Conservation (phyloP, 2,113 vertebrate genomes). For the Malurus cyaneus region DNA sequence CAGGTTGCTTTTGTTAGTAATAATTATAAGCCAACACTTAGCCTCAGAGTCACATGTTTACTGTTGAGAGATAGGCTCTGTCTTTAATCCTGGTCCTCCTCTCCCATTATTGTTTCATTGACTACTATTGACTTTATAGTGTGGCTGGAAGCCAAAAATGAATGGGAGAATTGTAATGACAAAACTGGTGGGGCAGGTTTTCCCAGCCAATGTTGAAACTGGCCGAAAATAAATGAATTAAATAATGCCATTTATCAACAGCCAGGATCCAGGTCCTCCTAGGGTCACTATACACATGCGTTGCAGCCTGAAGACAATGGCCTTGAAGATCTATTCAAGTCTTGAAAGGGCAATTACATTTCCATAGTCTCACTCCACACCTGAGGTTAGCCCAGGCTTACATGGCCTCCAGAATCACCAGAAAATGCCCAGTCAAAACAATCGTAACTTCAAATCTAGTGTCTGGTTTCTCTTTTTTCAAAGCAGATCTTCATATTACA, state of each 20-base stretch:
- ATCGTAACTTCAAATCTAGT: background rate
- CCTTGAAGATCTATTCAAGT: background rate
- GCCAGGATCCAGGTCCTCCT: constrained; percentile 2
- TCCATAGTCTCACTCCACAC: background rate
- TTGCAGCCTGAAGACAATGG: background rate
- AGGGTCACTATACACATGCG: constrained; percentile 19
- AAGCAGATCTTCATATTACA: background rate
- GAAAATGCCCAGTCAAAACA: background rate
- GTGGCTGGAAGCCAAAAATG: constrained; percentile 28
- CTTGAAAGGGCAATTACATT: background rate
- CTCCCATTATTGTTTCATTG: constrained; percentile 63
- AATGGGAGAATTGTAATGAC: constrained; percentile 38
- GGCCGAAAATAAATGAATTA: constrained; percentile 57
- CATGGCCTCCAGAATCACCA: background rate
- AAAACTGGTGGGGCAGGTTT: constrained; percentile 65
- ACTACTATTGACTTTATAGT: constrained; percentile 67
- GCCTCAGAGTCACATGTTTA: constrained; percentile 24
- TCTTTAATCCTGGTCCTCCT: constrained; percentile 49
- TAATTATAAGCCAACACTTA: constrained; percentile 52
- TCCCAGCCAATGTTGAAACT: constrained; percentile 18
- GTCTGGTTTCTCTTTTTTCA: background rate
- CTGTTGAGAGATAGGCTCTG: constrained; percentile 43
- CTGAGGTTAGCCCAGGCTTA: background rate
- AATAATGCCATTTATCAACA: constrained; percentile 49
- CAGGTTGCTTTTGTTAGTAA: constrained; percentile 35